Base-by-base conservation (phyloP, 2,113 vertebrate genomes). In the Phalacrocorax pelagicus region DNA sequence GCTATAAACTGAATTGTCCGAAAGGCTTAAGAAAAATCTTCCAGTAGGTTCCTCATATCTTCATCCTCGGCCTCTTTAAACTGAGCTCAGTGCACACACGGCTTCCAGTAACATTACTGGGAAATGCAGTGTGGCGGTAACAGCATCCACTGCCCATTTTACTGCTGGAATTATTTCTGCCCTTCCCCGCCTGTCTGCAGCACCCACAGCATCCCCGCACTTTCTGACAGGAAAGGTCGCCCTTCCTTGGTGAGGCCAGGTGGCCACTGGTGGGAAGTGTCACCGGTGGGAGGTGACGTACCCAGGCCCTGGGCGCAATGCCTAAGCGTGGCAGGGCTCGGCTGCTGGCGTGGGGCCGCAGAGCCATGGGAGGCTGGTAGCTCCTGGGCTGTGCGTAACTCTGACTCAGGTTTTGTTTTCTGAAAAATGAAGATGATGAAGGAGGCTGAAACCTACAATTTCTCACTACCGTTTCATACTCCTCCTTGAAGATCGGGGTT, bases 301-400 rank as follows among this genome's bases (percentile, higher is more conserved):
- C 15, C 9, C 32, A 23, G 32, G 51, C 44, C 42, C 12, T 47
- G 57, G 81, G 17, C 3, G 14, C 1, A 0, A 32, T n/a, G 62
- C 75, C 36, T 19, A 40, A 40, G 52, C 15, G n/a, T 0, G 0
- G 46, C 22, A 21, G 58, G 34, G 82, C 73, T 92, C 13, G 3
- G 73, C 24, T 2, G 4, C 36, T 0, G 0, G 0, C 0, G 36
- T 16, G 63, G 38, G 10, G 46, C 27, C 7, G 1, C 18, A 23
- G 49, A 73, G 49, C 49, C 15, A 34, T 5, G 61, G 55, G 22
- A 57, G 40, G 44, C 30, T 66, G 55, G 29, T 22, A 71, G 51
- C 54, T 84, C n/a, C 52, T n/a, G 61, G 0, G 0, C 10, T 0
- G 0, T 58, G 20, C 2, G 1, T 23, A 2, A 2, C 52, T 30